Conservation (phyloP, 35 echinoderm and acorn worm genomes). For the Lytechinus variegatus region DNA sequence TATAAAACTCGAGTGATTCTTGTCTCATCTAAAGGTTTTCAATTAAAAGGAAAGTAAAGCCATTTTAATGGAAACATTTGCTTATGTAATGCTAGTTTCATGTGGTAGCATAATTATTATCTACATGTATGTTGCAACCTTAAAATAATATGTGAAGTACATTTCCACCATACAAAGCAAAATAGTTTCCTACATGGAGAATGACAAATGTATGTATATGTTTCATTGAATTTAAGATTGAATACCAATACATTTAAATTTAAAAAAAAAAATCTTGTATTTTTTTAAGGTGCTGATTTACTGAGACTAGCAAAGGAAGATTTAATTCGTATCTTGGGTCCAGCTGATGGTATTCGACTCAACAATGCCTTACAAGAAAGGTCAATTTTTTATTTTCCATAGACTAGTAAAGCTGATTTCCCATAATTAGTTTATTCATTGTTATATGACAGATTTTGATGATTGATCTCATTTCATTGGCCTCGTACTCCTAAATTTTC, state of each 20-base stretch:
- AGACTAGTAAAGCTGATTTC: neutral
- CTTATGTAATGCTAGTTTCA: neutral
- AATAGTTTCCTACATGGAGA: neutral
- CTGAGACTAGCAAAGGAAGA: conserved; percentile 86
- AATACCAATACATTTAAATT: no score
- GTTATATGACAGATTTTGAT: no score
- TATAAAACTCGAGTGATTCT: no score
- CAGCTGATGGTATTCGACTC: conserved; percentile 96
- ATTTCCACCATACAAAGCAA: neutral
- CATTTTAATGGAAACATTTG: no score
- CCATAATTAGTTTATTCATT: no score
- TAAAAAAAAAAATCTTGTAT: no score
- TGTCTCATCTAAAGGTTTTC: no score
- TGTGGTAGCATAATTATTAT: neutral
- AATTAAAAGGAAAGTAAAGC: no score
- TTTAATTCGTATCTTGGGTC: conserved; percentile 90
- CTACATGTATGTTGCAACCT: neutral
- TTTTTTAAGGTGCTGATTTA: conserved; percentile 83
- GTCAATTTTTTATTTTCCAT: conserved; percentile 42
- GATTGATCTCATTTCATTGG: no score
- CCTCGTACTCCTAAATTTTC: no score
- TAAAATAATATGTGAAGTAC: neutral
- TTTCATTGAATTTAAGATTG: neutral
- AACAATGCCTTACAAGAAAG: conserved; percentile 98
- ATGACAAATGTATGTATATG: neutral